Evolutionary conservation across 2,113 vertebrate genomes (phyloP).

Genomic region (Menura novaehollandiae): DNA sequence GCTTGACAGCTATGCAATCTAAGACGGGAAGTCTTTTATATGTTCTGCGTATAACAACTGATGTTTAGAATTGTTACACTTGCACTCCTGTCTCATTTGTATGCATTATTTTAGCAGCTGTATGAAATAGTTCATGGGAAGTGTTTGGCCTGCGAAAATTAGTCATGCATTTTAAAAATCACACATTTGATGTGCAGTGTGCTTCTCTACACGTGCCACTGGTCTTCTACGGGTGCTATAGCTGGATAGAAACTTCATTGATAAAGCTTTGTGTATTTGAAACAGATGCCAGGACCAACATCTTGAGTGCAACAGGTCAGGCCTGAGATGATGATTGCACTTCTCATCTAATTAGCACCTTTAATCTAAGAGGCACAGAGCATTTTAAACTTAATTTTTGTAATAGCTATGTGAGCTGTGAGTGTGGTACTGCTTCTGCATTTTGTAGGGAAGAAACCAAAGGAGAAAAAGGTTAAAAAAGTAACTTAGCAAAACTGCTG

Average conservation of each 20-base stretch:
- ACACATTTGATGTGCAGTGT: background rate
- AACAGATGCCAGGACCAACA: background rate
- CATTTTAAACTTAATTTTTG: background rate
- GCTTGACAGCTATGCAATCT: background rate
- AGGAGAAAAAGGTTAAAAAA: background rate
- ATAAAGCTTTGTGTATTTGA: background rate
- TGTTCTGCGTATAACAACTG: background rate
- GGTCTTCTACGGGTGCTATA: background rate
- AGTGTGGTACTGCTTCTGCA: background rate
- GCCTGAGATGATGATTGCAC: background rate
- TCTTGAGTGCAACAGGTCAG: background rate
- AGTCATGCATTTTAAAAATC: background rate
- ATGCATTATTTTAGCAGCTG: background rate
- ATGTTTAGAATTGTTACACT: background rate
- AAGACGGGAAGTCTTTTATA: background rate
- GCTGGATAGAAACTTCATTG: background rate
- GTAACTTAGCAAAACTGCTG: background rate
- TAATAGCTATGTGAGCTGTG: background rate
- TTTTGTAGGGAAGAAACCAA: background rate
- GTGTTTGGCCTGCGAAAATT: background rate
- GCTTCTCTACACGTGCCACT: background rate
- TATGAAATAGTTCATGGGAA: background rate
- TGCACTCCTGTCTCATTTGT: background rate
- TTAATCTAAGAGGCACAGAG: background rate
- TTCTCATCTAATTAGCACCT: slow-evolving; percentile 7